phyloP scores from a whole-genome alignment of 2,797 vertebrate genomes.

The Perodicticus potto region DNA sequence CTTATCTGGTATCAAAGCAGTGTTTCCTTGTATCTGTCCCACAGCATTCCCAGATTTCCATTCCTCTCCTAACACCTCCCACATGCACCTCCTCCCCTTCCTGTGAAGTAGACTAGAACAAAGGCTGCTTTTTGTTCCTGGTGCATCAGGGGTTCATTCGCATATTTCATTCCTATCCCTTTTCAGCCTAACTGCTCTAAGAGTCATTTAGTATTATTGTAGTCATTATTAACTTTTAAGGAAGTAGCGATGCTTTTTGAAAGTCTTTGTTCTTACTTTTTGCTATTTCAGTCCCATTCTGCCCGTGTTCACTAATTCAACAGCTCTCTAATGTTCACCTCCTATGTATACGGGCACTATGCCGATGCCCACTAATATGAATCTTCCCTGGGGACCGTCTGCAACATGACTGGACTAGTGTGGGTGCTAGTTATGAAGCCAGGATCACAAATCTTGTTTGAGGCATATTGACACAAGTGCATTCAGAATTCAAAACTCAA shows the following conservation, averaged over 20 bases:
- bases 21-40: neutral
- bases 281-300: neutral
- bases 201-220: neutral
- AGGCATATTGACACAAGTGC: neutral
- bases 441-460: neutral
- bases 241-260: neutral
- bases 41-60: neutral
- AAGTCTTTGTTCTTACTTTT: neutral
- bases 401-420: neutral
- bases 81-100: neutral
- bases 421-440: neutral
- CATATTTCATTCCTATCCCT: neutral
- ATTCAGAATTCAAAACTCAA: neutral
- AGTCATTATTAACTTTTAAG: neutral
- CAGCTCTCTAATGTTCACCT: neutral
- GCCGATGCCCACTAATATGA: neutral
- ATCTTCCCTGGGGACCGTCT: neutral
- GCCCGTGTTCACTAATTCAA: neutral
- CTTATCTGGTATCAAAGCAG: conserved; percentile 14
- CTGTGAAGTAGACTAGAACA: neutral
- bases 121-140: neutral
- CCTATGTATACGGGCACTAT: neutral
- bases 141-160: neutral
- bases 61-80: neutral
- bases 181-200: neutral